Evolutionary conservation across 1,140 invertebrate species (phyloP).

Genomic region (Monomorium pharaonis): DNA sequence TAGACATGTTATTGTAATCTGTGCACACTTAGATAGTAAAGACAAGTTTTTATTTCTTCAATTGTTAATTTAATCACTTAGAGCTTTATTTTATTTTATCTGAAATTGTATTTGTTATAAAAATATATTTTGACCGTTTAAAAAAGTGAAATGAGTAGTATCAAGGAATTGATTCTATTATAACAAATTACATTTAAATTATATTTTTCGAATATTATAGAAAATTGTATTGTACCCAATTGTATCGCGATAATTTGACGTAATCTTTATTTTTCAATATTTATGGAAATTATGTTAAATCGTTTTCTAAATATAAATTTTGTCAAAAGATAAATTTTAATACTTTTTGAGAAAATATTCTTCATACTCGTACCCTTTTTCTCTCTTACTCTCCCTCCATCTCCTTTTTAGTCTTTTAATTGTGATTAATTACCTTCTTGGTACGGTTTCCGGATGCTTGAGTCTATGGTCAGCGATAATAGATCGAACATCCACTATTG

Average conservation of each 20-base stretch:
- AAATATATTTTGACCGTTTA: not conserved
- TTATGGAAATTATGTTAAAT: not conserved
- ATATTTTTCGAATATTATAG: not conserved
- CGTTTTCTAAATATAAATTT: not conserved
- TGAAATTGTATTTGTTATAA: constrained; percentile 9
- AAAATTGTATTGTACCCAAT: not conserved
- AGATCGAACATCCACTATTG: constrained; percentile 92
- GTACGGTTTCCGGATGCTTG: constrained; percentile 89
- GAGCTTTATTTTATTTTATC: not conserved
- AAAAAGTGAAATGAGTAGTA: not conserved
- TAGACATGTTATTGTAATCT: not conserved
- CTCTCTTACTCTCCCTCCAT: not conserved
- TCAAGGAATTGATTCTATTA: not conserved
- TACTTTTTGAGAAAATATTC: not conserved
- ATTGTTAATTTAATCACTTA: not conserved
- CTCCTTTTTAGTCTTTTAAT: not conserved
- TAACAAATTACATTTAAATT: not conserved
- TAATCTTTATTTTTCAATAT: not conserved
- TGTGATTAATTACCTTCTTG: constrained; percentile 83
- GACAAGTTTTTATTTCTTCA: too few relatives aligned
- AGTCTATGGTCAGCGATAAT: constrained; percentile 93
- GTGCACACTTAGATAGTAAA: not conserved
- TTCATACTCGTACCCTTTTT: not conserved
- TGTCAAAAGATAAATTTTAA: not conserved
- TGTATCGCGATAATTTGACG: not conserved